Evolutionary conservation across 2,113 vertebrate species (phyloP), one percentile per base, ranked within the genome.

Genomic region (Motacilla alba): DNA sequence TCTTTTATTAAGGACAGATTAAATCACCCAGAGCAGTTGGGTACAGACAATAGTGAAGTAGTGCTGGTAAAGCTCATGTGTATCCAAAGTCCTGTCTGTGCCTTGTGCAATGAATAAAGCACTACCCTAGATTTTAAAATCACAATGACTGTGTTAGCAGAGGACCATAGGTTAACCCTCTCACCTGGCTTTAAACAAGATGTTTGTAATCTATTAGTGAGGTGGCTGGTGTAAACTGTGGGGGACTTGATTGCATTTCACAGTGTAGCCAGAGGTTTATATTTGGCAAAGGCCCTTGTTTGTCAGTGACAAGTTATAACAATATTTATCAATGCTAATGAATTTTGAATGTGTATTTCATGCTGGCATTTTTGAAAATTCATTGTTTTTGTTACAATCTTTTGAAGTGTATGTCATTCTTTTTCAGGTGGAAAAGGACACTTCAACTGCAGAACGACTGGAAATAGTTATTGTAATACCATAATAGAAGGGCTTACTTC

Each of bases 121-220:
- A 37, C 58, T 44, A 30, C 9, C 26, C 27, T 41, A 41, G 5
- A 41, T 60, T 68, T 81, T 17, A 81, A 76, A 90, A 67, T 31
- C 39, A 30, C 7, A 20, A 8, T n/a, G 13, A 49, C 18, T 43
- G 7, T 0, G 0, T 62, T 39, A 67, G 53, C 37, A 47, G 24
- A 60, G 28, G 49, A 30, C 9, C n/a, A 26, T 33, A 3, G 2
- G 1, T 44, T 59, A 73, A 62, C 13, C 26, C 19, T 60, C 64
- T 64, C 33, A 69, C 6, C 30, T 56, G 17, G 17, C 33, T 18
- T 68, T 59, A 20, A 75, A 63, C 3, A 24, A 56, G 35, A 31
- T 3, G 15, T 53, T 68, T 49, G 39, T n/a, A 39, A 39, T 43
- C 11, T 35, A n/a, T 41, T 13, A 68, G 14, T 46, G 18, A 87